Conservation (phyloP, 2,888 invertebrate species). For the Heterodera filipjevi region DNA sequence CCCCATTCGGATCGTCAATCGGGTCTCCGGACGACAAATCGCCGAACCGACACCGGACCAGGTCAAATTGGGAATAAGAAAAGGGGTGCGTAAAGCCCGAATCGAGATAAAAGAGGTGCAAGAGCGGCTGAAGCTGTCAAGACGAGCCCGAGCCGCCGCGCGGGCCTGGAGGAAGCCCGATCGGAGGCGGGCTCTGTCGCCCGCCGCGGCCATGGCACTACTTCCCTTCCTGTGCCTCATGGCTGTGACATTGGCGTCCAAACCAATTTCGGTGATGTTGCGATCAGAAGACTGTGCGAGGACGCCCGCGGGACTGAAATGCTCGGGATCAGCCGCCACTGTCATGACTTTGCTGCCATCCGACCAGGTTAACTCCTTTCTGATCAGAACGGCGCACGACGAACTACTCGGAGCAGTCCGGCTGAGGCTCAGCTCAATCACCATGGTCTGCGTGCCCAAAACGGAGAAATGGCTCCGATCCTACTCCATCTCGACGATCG, state of each 20-base stretch:
- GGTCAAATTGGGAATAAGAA: background rate
- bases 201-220: background rate
- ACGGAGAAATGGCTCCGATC: conserved; percentile 3
- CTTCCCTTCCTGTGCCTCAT: background rate
- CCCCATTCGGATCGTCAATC: background rate
- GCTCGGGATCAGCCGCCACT: background rate
- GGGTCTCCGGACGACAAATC: background rate
- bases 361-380: background rate
- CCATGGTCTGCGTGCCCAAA: background rate
- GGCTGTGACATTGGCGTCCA: background rate
- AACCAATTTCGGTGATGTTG: background rate
- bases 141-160: background rate
- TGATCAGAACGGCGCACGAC: background rate
- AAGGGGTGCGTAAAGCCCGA: background rate
- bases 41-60: background rate
- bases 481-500: background rate
- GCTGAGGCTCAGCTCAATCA: background rate
- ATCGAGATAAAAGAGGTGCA: background rate
- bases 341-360: background rate
- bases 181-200: background rate
- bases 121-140: background rate
- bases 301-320: background rate
- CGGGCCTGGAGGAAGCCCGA: background rate
- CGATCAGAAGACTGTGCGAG: background rate
- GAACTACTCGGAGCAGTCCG: background rate